Conservation (phyloP, 2,797 vertebrate genomes). For the Pelochelys cantorii region DNA sequence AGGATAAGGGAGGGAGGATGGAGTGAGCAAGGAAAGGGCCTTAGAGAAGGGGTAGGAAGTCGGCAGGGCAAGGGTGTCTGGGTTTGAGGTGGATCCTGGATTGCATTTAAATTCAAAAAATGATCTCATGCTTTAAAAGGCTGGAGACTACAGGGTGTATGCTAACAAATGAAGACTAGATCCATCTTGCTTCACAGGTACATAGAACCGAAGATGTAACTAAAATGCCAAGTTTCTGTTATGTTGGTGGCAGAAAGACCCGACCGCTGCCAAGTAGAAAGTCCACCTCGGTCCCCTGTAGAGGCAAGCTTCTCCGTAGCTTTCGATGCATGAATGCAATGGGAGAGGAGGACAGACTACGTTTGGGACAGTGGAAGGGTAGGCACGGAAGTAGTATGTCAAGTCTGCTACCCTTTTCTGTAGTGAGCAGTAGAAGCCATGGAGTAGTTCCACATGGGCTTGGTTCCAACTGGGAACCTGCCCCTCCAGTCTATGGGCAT, state of each 20-base stretch:
- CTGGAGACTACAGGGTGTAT: too few species aligned
- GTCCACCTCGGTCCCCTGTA: neutral
- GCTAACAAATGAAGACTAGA: conserved; percentile 3
- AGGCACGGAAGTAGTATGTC: neutral
- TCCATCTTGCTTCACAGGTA: neutral
- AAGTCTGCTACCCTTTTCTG: neutral
- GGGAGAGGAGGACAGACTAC: neutral
- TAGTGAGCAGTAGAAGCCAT: neutral
- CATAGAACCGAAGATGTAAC: neutral
- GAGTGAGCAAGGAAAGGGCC: too few species aligned
- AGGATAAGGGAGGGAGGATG: too few species aligned
- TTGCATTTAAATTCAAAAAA: too few species aligned
- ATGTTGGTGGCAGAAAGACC: neutral
- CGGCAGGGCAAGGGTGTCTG: too few species aligned
- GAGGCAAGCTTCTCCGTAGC: neutral
- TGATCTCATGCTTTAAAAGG: too few species aligned
- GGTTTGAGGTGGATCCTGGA: too few species aligned
- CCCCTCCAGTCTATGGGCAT: neutral
- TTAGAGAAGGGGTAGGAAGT: too few species aligned
- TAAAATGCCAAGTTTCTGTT: neutral
- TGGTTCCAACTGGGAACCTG: neutral
- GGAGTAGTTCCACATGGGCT: neutral
- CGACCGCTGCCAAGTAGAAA: neutral
- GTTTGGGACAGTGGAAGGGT: neutral
- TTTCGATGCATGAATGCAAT: neutral